Conservation (phyloP, 2,888 invertebrate species). For the Melanchra persicariae region DNA sequence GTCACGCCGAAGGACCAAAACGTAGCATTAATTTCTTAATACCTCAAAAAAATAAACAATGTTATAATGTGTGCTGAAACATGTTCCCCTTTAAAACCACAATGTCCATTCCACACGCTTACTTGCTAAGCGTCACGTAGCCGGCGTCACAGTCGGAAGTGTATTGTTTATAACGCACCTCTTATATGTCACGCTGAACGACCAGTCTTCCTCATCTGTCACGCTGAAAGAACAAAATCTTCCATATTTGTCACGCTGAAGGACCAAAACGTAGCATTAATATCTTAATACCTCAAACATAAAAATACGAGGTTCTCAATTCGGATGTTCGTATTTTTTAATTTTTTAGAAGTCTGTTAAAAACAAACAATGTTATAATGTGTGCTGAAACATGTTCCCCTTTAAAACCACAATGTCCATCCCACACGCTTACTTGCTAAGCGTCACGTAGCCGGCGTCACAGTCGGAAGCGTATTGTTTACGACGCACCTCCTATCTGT, state of each 20-base stretch:
- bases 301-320: too few relatives aligned
- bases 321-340: too few relatives aligned
- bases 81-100: too few relatives aligned
- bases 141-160: constrained; percentile 80
- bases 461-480: constrained; percentile 82
- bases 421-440: constrained; percentile 4
- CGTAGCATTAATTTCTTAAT: not conserved
- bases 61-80: too few relatives aligned
- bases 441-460: constrained; percentile 69
- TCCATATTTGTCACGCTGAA: not conserved
- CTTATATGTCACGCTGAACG: constrained; percentile 69
- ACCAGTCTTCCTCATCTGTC: too few relatives aligned
- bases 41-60: too few relatives aligned
- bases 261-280: not conserved
- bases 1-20: not conserved
- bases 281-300: too few relatives aligned
- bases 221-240: too few relatives aligned
- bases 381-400: too few relatives aligned
- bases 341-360: too few relatives aligned
- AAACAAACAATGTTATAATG: too few relatives aligned
- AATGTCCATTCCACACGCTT: not conserved
- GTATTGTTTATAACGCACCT: constrained; percentile 73
- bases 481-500: constrained; percentile 66
- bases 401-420: too few relatives aligned
- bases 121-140: constrained; percentile 16